Conservation (phyloP, 2,113 vertebrate genomes). For the Gracilinanus agilis region DNA sequence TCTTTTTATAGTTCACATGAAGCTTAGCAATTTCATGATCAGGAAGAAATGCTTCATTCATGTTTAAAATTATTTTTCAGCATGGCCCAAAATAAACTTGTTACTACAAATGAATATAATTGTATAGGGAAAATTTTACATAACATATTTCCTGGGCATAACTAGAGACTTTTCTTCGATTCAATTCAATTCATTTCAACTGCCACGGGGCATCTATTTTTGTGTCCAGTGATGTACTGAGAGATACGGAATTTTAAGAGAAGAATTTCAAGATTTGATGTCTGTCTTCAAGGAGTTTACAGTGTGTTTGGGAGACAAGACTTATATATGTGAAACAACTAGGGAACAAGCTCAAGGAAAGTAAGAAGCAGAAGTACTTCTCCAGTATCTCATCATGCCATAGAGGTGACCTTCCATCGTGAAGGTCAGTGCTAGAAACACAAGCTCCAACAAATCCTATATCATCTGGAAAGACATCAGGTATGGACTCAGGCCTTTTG, state of each 20-base stretch:
- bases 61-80: slow-evolving; percentile 57
- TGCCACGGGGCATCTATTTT: background rate
- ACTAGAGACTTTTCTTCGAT: slow-evolving; percentile 1
- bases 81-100: slow-evolving; percentile 2
- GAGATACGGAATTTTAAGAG: background rate
- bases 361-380: background rate
- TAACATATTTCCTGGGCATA: background rate
- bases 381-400: background rate
- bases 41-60: slow-evolving; percentile 43
- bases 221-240: background rate
- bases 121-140: slow-evolving; percentile 30
- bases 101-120: slow-evolving; percentile 13
- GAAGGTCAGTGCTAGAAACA: background rate
- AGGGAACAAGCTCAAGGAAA: background rate
- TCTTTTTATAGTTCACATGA: slow-evolving; percentile 55
- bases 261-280: background rate
- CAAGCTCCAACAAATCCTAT: background rate
- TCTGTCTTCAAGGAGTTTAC: background rate
- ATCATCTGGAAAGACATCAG: background rate
- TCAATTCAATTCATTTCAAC: slow-evolving; percentile 23
- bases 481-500: background rate
- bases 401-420: background rate
- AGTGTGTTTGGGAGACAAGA: background rate
- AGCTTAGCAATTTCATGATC: slow-evolving; percentile 48
- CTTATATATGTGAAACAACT: background rate